Evolutionary conservation across 2,888 invertebrate genomes (phyloP).

Genomic region (Marasmarcha lunaedactyla): DNA sequence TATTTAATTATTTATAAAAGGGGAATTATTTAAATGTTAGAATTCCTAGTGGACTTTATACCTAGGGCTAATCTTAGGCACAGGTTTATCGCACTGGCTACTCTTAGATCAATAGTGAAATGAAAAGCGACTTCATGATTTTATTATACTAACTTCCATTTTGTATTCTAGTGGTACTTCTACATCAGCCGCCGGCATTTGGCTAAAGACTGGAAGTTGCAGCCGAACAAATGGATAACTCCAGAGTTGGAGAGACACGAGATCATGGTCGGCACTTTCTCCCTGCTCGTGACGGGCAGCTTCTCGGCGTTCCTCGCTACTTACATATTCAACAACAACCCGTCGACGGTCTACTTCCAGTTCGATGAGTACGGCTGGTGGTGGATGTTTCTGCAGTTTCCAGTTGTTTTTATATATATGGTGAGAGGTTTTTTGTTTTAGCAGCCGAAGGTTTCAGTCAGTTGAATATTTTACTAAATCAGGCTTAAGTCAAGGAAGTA

Average conservation of each 20-base stretch:
- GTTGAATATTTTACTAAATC: too few relatives aligned
- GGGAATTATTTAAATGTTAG: too few relatives aligned
- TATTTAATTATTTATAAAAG: too few relatives aligned
- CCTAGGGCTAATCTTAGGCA: too few relatives aligned
- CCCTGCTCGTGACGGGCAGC: conserved; percentile 65
- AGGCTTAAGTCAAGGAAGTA: too few relatives aligned
- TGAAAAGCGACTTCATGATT: too few relatives aligned
- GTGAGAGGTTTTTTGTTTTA: conserved; percentile 38
- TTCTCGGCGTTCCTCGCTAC: conserved; percentile 73
- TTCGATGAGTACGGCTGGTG: conserved; percentile 73
- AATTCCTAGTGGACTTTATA: too few relatives aligned
- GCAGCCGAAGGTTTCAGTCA: neutral
- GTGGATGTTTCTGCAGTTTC: conserved; percentile 76
- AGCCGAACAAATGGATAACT: conserved; percentile 76
- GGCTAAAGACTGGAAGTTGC: conserved; percentile 79
- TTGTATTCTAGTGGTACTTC: conserved; percentile 74
- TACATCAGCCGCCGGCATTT: conserved; percentile 72
- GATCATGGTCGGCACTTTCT: conserved; percentile 72
- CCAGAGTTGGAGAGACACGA: conserved; percentile 77
- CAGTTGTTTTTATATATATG: conserved; percentile 73
- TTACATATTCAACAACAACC: conserved; percentile 76
- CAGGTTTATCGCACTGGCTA: too few relatives aligned
- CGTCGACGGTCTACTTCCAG: conserved; percentile 74
- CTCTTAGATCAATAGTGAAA: too few relatives aligned
- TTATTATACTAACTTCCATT: too few relatives aligned